Percentiles rank a stretch among this genome's conserved stretches.
Conservation (phyloP, 2,113 vertebrate genomes). For the Macaca fascicularis region DNA sequence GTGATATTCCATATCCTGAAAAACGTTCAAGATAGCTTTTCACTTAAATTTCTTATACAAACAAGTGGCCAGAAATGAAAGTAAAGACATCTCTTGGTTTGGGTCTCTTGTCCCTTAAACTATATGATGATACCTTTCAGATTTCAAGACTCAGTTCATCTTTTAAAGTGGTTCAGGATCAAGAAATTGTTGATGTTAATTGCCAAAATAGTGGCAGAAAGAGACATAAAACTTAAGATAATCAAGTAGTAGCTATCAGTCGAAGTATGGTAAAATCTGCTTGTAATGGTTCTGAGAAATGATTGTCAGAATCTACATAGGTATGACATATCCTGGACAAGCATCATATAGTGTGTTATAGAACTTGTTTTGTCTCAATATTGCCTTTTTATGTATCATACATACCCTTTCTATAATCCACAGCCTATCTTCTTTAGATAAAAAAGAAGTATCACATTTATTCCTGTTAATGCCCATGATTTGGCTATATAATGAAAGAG, state of each 20-base stretch:
- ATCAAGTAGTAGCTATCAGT: neutral
- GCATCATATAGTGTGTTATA: neutral
- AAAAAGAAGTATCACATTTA: neutral
- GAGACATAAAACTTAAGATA: neutral
- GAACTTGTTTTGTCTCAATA: neutral
- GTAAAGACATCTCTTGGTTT: neutral
- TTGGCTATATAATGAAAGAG: neutral
- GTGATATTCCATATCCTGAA: neutral
- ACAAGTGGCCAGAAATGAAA: neutral
- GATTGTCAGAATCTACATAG: neutral
- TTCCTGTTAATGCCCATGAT: neutral
- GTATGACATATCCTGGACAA: neutral
- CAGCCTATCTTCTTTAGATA: neutral
- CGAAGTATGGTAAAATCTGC: neutral
- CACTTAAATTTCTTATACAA: neutral
- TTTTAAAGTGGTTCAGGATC: neutral
- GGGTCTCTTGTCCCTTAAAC: neutral
- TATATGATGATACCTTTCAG: neutral
- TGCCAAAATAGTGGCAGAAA: neutral
- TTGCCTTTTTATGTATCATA: neutral
- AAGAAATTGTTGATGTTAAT: neutral
- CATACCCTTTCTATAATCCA: neutral
- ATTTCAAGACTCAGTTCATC: neutral
- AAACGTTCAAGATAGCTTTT: neutral
- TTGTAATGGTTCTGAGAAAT: neutral